These are phyloP conservation scores for Symphodus melops DNA, from an alignment of 2,113 vertebrate species.

Conservation along the genomic window DNA sequence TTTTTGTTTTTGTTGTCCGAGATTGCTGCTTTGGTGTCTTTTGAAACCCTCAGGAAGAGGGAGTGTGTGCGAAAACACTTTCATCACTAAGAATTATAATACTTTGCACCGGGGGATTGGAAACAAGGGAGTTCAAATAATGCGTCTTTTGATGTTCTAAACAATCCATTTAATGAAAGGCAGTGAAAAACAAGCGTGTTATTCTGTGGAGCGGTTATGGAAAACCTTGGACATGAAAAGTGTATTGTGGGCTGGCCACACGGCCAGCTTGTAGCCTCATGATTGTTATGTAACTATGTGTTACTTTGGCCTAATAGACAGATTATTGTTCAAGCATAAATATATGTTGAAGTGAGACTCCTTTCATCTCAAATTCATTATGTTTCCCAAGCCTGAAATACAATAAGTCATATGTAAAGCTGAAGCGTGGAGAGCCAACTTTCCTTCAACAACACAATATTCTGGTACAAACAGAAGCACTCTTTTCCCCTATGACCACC, in stretches of 20 bases:
- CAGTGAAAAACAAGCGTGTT: conserved; percentile 38
- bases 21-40: conserved; percentile 64
- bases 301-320: conserved; percentile 54
- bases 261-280: conserved; percentile 49
- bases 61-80: conserved; percentile 54
- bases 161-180: conserved; percentile 71
- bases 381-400: conserved; percentile 41
- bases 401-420: conserved; percentile 33
- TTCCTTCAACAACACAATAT: conserved; percentile 6
- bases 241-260: conserved; percentile 21
- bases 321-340: conserved; percentile 47
- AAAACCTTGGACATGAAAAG: conserved; percentile 65
- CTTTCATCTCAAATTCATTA: conserved; percentile 63
- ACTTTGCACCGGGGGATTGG: conserved; percentile 45
- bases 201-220: conserved; percentile 46
- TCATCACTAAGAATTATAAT: conserved; percentile 70
- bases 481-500: conserved; percentile 14
- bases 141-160: conserved; percentile 75
- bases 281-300: conserved; percentile 53
- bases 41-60: conserved; percentile 49
- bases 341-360: conserved; percentile 29
- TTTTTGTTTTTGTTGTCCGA: conserved; percentile 53
- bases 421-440: conserved; percentile 1
- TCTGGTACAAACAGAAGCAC: not conserved
- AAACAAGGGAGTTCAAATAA: conserved; percentile 60